These are phyloP conservation scores for Balearica regulorum DNA, from an alignment of 2,797 vertebrate genomes.

Conservation along the genomic window DNA sequence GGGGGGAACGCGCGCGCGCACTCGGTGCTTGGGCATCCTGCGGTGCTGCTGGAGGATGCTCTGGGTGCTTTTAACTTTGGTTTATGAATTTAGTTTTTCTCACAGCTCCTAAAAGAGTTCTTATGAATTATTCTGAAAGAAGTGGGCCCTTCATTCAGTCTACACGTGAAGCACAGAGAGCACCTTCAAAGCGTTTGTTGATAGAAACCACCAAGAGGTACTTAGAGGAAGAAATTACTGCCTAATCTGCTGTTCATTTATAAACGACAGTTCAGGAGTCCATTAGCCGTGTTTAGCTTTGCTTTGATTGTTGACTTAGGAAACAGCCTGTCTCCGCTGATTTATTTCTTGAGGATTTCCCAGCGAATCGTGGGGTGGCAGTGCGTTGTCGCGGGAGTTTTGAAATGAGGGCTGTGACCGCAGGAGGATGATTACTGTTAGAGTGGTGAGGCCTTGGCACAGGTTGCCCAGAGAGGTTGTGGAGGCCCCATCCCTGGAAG, in stretches of 20 bases:
- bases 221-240: background rate
- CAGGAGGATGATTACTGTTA: background rate
- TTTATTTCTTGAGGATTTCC: background rate
- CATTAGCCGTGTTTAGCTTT: slow-evolving; percentile 1
- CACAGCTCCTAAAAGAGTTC: background rate
- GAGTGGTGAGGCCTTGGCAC: too few relatives aligned
- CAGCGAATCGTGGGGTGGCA: background rate
- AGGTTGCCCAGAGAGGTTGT: too few relatives aligned
- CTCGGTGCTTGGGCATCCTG: background rate
- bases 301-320: background rate
- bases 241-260: background rate
- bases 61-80: background rate
- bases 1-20: fast-evolving
- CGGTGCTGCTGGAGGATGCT: too few relatives aligned
- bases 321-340: background rate
- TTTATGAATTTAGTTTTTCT: background rate
- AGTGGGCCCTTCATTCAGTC: background rate
- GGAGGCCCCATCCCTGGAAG: too few relatives aligned
- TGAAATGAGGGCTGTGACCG: background rate
- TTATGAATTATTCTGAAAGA: background rate
- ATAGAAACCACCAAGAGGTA: background rate
- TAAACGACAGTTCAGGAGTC: background rate
- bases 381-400: background rate
- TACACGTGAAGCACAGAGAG: background rate
- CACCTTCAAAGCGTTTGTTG: background rate